Evolutionary conservation across 2,797 vertebrate genomes (phyloP), one percentile per base, ranked within the genome.

Genomic region (Cyclopterus lumpus): DNA sequence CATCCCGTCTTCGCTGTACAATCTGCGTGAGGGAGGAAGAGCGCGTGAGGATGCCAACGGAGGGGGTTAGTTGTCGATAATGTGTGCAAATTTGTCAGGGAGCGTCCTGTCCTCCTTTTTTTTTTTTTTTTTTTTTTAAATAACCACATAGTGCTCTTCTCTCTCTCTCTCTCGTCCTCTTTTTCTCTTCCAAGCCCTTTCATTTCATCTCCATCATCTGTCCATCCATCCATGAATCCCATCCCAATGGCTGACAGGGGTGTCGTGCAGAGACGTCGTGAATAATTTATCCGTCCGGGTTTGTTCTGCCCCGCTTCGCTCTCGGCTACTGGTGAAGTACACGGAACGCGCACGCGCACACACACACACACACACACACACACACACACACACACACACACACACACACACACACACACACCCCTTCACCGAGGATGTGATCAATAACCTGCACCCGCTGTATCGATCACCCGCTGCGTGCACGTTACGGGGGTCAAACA

Each of bases 211-310:
- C 64, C 57, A 71, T 59, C 71, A 76, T 71, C 62, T 16, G 12
- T 49, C 28, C 26, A 51, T 75, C 51, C 61, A 65, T 74, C 67
- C 79, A 1, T 76, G 30, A 66, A 53, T 77, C 78, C 74, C 22
- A 22, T 22, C 22, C 26, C 26, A n/a, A 28, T 28, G 26, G 26
- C 26, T 28, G 26, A 2, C 2, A n/a, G 26, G 26, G 26, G 83
- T 91, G 87, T 90, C 82, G 83, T 92, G 89, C 89, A 73, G 87
- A 85, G 86, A 80, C 38, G 64, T 73, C 2, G 66, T 92, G 76
- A 93, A 94, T 95, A 91, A 93, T 94, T 95, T 71, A 94, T 85
- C 44, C 61, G 48, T 61, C 85, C 28, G 67, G 60, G 75, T 90
- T n/a, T 90, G 77, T 77, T 91, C 71, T 83, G 71, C 77, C 75